Base-by-base conservation (phyloP, 92 coral and sea anemone genomes). In the Micromussa lordhowensis region DNA sequence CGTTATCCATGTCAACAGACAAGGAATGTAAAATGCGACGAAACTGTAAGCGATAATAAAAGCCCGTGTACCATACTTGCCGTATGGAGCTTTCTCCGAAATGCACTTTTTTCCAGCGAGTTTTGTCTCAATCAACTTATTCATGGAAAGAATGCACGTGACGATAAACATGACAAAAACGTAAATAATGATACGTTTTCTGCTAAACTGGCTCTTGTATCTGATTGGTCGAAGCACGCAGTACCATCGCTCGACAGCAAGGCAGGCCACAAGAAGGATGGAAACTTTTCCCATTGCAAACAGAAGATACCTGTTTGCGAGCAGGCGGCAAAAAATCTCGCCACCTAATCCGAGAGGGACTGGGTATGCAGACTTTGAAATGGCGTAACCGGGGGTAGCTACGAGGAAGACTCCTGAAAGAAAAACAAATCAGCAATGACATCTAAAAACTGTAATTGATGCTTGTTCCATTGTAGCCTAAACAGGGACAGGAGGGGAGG, bases 241-340 rank as follows among this genome's bases (percentile, higher is more conserved):
- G 53, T 79, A 91, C 94, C 94, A 91, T 17, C 94, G 91, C 81
- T 91, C 94, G n/a, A 91, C 48, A 29, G 94, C 94, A 29, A 91
- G 94, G 68, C 87, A 88, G 59, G 92, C 85, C 6, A 84, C 90
- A 5, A 87, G 83, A 31, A 91, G 88, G 21, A 91, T 84, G 24
- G 94, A 91, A 4, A 87, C 94, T 79, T 91, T 91, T 9, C 94
- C 94, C 83, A 91, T 70, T 63, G 80, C 86, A 49, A 91, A 91
- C 28, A 91, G 54, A 12, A 91, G 75, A 40, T 83, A 83, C 30
- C 94, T 81, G 89, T 91, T 91, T 34, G 83, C 84, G 30, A 91
- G 59, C 61, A 84, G 78, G n/a, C 94, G 94, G 38, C 94, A 91
- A 86, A 83, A 92, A 32, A 92, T 57, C 64, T 92, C 88, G 16